Conservation (phyloP, 2,888 invertebrate genomes). For the Tortrix viridana region DNA sequence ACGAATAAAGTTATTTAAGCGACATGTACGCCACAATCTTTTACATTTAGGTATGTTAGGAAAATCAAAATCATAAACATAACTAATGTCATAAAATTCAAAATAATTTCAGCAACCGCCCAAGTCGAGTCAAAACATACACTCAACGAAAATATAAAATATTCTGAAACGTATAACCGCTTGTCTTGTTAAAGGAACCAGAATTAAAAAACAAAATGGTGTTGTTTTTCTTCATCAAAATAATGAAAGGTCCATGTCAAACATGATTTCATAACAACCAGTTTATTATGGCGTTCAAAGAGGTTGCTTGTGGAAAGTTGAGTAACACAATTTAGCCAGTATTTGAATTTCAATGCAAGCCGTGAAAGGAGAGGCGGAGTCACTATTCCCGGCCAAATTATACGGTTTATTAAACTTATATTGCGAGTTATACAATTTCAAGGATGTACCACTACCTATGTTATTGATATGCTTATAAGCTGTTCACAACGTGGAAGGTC, state of each 20-base stretch:
- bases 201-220: neutral
- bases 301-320: conserved; percentile 1
- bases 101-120: no score
- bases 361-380: conserved; percentile 41
- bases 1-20: no score
- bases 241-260: neutral
- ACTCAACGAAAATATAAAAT: no score
- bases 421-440: conserved; percentile 41
- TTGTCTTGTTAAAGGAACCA: no score
- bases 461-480: conserved; percentile 26
- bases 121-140: no score
- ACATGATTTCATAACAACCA: conserved; percentile 8
- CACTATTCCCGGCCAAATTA: conserved; percentile 48
- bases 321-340: conserved; percentile 27
- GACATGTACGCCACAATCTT: no score
- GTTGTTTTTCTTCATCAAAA: neutral
- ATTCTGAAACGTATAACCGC: no score
- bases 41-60: no score
- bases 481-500: neutral
- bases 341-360: conserved; percentile 48
- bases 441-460: conserved; percentile 37
- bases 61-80: no score
- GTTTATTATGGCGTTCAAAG: neutral
- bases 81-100: no score
- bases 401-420: conserved; percentile 49